Conservation (phyloP, 2,113 vertebrate species). For the Erythrocercus mccallii region DNA sequence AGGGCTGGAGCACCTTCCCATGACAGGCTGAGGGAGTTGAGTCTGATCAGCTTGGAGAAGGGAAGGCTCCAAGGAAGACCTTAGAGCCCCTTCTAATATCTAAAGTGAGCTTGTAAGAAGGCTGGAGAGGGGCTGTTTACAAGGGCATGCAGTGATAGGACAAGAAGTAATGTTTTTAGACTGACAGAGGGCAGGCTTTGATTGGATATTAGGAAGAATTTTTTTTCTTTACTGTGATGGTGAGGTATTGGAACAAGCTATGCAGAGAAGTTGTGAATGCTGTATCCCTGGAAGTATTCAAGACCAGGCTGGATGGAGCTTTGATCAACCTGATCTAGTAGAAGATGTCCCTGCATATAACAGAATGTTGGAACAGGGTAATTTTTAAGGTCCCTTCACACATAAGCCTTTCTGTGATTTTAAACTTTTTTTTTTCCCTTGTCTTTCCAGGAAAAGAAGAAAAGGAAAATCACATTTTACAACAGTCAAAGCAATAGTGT, state of each 20-base stretch:
- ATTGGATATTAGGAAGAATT: not conserved
- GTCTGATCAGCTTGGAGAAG: not conserved
- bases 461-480: not conserved
- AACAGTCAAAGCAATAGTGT: not conserved
- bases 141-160: accelerated
- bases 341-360: not conserved
- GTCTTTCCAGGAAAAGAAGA: not conserved
- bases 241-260: not conserved
- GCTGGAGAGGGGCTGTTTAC: not conserved
- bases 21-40: not conserved
- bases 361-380: not conserved
- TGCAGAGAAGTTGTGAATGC: accelerated
- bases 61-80: not conserved
- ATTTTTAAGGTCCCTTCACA: not conserved
- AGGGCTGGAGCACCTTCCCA: not conserved
- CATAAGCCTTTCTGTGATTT: not conserved
- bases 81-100: not conserved
- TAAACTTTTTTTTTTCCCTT: not conserved
- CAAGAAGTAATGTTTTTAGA: not conserved
- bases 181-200: not conserved
- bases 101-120: not conserved
- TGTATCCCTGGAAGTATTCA: not conserved
- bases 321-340: not conserved
- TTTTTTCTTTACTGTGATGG: not conserved
- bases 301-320: not conserved